Base-by-base conservation (phyloP, 92 coral and sea anemone genomes). In the Heliopora coerulea region DNA sequence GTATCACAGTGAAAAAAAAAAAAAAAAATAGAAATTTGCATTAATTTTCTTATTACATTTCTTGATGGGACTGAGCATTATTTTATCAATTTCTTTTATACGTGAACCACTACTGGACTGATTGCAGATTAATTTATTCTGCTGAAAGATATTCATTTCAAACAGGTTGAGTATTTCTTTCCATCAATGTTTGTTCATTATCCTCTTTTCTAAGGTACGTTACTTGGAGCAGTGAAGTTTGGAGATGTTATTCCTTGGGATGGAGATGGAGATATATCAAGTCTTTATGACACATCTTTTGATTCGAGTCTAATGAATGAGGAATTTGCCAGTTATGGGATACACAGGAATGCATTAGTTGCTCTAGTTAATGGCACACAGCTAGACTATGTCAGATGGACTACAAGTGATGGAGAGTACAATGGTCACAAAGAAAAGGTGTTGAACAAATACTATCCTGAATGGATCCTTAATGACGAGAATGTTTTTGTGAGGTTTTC, bases 231-330 rank as follows among this genome's bases (percentile, higher is more conserved):
- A 0, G 76, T 84, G 29, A 72, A 82, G 49, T 79, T 35, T 33
- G 87, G 88, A 4, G 91, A 84, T 48, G 76, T 91, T 9, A 62
- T 89, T 17, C 97, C 91, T 18, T 78, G 93, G 88, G 97, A 91
- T 61, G 85, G 91, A 18, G 97, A 91, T 61, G 97, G 88, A 0
- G 97, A 91, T 37, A 80, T 91, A 29, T 91, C 97, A 7, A 86
- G 78, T 61, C 62, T 91, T 8, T 68, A 60, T 6, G 56, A 49
- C 28, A 28, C 34, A 63, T 56, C 84, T 13, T 68, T 61, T 13
- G 65, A 80, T 0, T 27, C 57, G 23, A 13, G 13, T 7, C 4
- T 54, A 19, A 82, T 90, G 23, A 89, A 86, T 66, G 10, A 31
- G 13, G 86, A 85, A 21, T 80, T 91, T 40, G 27, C 34, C 3